phyloP scores from a whole-genome alignment of 2,113 vertebrate genomes.

The Petaurus breviceps region DNA sequence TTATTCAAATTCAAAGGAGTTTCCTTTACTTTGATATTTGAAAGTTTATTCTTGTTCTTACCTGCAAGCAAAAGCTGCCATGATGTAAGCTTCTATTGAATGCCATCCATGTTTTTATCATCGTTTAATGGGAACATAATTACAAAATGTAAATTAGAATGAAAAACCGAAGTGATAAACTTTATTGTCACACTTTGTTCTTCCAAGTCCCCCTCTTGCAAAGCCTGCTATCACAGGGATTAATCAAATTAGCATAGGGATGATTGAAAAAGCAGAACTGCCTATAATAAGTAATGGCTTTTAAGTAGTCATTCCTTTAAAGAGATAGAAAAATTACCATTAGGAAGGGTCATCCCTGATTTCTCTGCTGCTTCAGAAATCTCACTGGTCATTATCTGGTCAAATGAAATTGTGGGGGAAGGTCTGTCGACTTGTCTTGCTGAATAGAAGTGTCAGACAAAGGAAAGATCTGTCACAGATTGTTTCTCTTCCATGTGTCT shows the following conservation, averaged over 20 bases:
- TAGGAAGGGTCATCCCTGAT: not conserved
- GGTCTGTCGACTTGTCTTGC: not conserved
- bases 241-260: not conserved
- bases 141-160: not conserved
- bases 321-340: not conserved
- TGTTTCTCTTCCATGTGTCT: not conserved
- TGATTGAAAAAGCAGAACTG: not conserved
- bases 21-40: not conserved
- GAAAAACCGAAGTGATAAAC: not conserved
- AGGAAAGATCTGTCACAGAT: not conserved
- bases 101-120: not conserved
- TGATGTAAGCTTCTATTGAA: not conserved
- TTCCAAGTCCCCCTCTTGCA: not conserved
- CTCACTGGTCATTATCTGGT: not conserved
- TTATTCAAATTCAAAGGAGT: not conserved
- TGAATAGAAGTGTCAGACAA: not conserved
- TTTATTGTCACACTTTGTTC: not conserved
- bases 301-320: not conserved
- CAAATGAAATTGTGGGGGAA: not conserved
- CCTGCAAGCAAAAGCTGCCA: not conserved
- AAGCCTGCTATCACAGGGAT: not conserved
- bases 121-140: not conserved
- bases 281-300: not conserved
- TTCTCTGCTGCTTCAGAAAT: not conserved
- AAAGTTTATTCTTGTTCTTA: not conserved